These are phyloP conservation scores for Bubo scandiacus DNA, from an alignment of 2,113 vertebrate genomes.

Conservation along the genomic window DNA sequence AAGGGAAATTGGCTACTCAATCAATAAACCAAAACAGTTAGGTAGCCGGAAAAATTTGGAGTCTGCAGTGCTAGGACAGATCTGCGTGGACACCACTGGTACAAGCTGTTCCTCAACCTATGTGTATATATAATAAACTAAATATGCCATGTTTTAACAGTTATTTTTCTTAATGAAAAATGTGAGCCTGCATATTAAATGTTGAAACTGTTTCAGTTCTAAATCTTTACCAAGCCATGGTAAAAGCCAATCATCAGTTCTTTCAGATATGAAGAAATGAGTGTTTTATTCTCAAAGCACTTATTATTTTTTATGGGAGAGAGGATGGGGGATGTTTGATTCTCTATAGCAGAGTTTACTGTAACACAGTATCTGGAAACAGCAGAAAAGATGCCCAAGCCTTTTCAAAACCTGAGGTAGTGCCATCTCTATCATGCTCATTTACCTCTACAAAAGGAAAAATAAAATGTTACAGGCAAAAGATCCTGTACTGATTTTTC, in stretches of 20 bases:
- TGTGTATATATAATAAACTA: background rate
- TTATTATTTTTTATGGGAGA: background rate
- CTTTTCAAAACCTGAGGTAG: background rate
- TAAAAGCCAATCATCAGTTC: background rate
- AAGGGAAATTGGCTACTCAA: background rate
- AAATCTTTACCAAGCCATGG: background rate
- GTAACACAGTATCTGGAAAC: background rate
- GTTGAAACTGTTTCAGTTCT: background rate
- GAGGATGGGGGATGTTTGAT: background rate
- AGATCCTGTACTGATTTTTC: background rate
- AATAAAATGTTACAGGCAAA: background rate
- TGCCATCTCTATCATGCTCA: background rate
- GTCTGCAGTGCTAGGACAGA: background rate
- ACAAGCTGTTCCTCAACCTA: background rate
- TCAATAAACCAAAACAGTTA: background rate
- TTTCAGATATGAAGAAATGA: background rate
- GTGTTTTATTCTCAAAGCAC: background rate
- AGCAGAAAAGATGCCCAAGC: background rate
- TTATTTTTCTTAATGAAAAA: background rate
- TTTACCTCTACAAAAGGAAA: background rate
- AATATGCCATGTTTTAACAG: background rate
- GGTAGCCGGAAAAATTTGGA: background rate
- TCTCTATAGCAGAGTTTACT: background rate
- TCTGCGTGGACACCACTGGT: background rate
- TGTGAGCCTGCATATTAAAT: accelerated